Evolutionary conservation across 2,888 invertebrate species (phyloP), one percentile per base, ranked within the genome.

Genomic region (Dendrolimus pini): DNA sequence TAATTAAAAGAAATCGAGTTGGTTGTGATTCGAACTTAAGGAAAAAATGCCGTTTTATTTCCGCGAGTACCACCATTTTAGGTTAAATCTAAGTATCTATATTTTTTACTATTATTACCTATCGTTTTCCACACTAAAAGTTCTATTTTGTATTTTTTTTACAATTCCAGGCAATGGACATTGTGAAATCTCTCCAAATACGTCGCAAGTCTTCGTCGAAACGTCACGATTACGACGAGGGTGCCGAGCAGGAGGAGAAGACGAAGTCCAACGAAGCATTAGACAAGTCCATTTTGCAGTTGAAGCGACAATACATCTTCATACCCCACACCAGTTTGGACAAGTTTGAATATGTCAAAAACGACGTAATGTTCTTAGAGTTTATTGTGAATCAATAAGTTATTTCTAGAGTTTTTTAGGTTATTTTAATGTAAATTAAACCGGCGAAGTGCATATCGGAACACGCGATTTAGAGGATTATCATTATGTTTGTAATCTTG

Each of bases 281-380:
- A 47, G 86, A 87, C 71, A 81, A 82, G 68, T 75, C 74, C 0
- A 72, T 89, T 13, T 60, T 83, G 3, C 86, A 86, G 64, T 65
- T 88, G 61, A 90, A 89, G 65, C 75, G 91, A 55, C 92, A 93
- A 72, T 93, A 93, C 75, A 92, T 94, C 73, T 94, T 94, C 77
- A 92, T 94, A 61, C 94, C 94, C 0, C 94, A 94, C 72, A 87
- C 92, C 0, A 92, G 91, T 53, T 65, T 94, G 8, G 92, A 92
- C 62, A 93, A 93, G 78, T 87, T 92, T 59, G 89, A 92, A 53
- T 93, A 93, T 62, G 71, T 93, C 0, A 93, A 93, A 68, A 90
- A 93, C 55, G 92, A 94, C 61, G 89, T 91, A 0, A 81, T 94
- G 72, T 94, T 93, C 67, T 61, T 94, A 0, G 94, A 94, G 72